A percentile compares a stretch with the other conserved stretches of the same genome.
These are phyloP conservation scores for Drosophila obscura DNA, from an alignment of 1,140 invertebrate genomes.

Conservation along the genomic window DNA sequence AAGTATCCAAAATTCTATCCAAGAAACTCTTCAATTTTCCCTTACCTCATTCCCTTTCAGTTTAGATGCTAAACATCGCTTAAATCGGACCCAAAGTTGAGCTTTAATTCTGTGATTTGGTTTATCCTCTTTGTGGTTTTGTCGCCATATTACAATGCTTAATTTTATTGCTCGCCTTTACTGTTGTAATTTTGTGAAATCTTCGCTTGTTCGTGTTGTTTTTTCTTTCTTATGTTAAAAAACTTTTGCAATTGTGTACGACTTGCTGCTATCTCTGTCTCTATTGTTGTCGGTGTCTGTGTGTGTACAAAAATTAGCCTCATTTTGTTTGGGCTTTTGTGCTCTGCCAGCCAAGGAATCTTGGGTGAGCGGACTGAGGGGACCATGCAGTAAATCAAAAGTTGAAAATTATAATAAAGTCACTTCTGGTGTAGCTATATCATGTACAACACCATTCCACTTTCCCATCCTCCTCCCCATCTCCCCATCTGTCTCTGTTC, in stretches of 20 bases:
- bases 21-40: neutral
- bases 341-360: conserved; percentile 21
- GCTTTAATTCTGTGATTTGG: conserved; percentile 32
- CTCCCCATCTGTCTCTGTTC: conserved; percentile 34
- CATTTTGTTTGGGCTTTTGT: conserved; percentile 74
- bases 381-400: conserved; percentile 75
- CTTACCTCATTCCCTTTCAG: neutral
- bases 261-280: conserved; percentile 61
- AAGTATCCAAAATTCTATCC: too few species aligned
- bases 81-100: neutral
- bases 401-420: conserved; percentile 83
- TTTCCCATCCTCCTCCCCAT: neutral
- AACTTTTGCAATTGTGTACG: conserved; percentile 77
- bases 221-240: conserved; percentile 64
- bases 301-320: conserved; percentile 74
- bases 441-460: conserved; percentile 27
- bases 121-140: conserved; percentile 37
- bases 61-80: neutral
- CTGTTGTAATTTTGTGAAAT: conserved; percentile 78
- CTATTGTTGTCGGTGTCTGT: conserved; percentile 32
- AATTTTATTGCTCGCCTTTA: conserved; percentile 80
- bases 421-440: conserved; percentile 75
- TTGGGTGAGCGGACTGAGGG: neutral
- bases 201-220: conserved; percentile 22
- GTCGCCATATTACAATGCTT: conserved; percentile 77